A percentile compares a stretch with the other conserved stretches of the same genome.
phyloP scores from a whole-genome alignment of 2,888 invertebrate species.

The Meteorus colon region DNA sequence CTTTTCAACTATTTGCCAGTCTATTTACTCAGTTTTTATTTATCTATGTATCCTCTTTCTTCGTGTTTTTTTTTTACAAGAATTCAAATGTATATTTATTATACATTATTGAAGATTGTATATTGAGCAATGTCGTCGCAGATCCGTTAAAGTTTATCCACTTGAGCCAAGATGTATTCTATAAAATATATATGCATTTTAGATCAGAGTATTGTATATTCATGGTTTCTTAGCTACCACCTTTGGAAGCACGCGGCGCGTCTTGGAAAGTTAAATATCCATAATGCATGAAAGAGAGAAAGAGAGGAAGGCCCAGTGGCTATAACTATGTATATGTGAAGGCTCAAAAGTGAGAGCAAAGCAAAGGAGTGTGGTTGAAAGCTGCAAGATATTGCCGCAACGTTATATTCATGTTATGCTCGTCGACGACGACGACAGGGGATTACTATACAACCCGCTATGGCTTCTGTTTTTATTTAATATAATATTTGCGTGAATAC shows the following conservation, averaged over 20 bases:
- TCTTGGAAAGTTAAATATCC: conserved; percentile 69
- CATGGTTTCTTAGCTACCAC: conserved; percentile 71
- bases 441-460: neutral
- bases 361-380: conserved; percentile 51
- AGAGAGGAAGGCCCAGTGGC: neutral
- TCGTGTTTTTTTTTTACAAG: neutral
- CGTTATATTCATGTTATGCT: conserved; percentile 72
- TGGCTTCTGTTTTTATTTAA: conserved; percentile 11
- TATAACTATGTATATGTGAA: neutral
- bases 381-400: conserved; percentile 69
- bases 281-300: conserved; percentile 68
- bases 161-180: conserved; percentile 59
- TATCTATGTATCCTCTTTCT: neutral
- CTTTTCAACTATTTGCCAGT: neutral
- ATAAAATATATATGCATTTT: conserved; percentile 45
- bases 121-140: conserved; percentile 2
- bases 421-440: conserved; percentile 57
- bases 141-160: conserved; percentile 65
- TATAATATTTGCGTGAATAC: neutral
- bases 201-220: conserved; percentile 70
- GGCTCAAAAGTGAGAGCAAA: conserved; percentile 38
- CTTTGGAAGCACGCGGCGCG: conserved; percentile 57
- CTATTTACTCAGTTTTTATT: neutral
- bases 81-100: neutral
- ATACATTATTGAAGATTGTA: neutral